Evolutionary conservation across 2,113 vertebrate species (phyloP), one percentile per base, ranked within the genome.

Genomic region (Myotis yumanensis): DNA sequence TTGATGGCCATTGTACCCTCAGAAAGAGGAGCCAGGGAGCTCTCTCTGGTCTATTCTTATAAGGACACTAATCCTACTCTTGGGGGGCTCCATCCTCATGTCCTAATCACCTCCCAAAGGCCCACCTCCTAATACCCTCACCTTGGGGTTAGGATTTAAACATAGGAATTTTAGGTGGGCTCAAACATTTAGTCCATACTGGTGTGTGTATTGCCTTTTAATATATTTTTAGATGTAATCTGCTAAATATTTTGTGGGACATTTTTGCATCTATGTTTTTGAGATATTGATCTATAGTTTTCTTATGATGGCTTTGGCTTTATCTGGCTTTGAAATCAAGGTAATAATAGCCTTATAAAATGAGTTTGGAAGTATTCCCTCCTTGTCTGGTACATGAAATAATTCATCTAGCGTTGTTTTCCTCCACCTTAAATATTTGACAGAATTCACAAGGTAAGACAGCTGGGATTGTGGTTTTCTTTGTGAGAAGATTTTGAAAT

Each of bases 401-500:
- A 51, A 86, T 51, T 80, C 87, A 35, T 57, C 12, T 73, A 46
- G n/a, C 15, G n/a, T 43, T 79, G 30, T 43, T 76, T 30, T n/a
- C 18, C 30, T 57, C 16, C 1, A 8, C 25, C 15, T 95, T 66
- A 83, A 94, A 43, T 86, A 76, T 77, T 82, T 72, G 32, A 59
- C 77, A 35, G 30, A 89, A 86, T 73, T 76, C 25, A 46, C 40
- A 12, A 82, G 71, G 59, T 64, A 90, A 90, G 51, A 82, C 22
- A 23, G 75, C 69, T 92, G 28, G 10, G 69, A 28, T 52, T 92
- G 25, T 89, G 43, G 51, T 89, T 81, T 72, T 68, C 16, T 84
- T 92, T 86, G 76, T 77, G 25, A 37, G 62, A 83, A 62, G 40
- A n/a, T 14, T 95, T 86, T 89, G 32, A 95, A 71, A 40, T 75